These are phyloP conservation scores for Limulus polyphemus DNA, from an alignment of 2,888 invertebrate species.

Conservation along the genomic window DNA sequence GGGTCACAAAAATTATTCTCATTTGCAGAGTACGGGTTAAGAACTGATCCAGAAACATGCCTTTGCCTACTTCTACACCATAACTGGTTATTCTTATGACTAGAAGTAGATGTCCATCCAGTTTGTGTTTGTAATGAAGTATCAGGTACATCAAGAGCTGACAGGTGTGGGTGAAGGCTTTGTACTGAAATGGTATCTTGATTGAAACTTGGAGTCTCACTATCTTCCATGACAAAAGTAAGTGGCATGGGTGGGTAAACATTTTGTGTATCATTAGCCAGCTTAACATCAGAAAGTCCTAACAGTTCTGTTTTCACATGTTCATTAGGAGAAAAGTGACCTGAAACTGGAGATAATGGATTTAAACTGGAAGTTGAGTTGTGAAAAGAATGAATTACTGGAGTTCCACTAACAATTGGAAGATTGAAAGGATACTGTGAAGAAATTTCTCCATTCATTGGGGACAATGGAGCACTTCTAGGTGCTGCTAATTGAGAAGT, in stretches of 20 bases:
- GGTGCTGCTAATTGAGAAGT: constrained; percentile 7
- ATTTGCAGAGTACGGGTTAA: constrained; percentile 11
- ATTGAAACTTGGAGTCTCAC: neutral
- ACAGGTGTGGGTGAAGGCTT: too few relatives aligned
- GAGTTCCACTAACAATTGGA: constrained; percentile 14
- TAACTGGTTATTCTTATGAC: neutral
- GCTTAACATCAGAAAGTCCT: neutral
- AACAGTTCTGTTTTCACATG: neutral
- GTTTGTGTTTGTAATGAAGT: too few relatives aligned
- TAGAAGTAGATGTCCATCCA: neutral
- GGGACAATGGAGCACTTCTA: constrained; percentile 25
- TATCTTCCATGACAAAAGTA: neutral
- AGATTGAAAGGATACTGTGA: constrained; percentile 15
- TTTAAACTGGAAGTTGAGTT: constrained; percentile 27
- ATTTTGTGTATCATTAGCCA: neutral
- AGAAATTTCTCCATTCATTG: constrained; percentile 20
- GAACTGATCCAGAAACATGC: constrained; percentile 17
- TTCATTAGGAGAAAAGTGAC: constrained; percentile 24
- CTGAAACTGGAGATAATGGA: constrained; percentile 30
- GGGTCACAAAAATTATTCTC: constrained; percentile 3
- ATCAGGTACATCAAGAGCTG: too few relatives aligned
- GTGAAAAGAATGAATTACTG: constrained; percentile 22
- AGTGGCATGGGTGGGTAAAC: too few relatives aligned
- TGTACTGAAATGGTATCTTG: neutral
- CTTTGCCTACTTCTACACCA: constrained; percentile 5